Base-by-base conservation (phyloP, 2,888 invertebrate genomes). In the Brassicogethes aeneus region DNA sequence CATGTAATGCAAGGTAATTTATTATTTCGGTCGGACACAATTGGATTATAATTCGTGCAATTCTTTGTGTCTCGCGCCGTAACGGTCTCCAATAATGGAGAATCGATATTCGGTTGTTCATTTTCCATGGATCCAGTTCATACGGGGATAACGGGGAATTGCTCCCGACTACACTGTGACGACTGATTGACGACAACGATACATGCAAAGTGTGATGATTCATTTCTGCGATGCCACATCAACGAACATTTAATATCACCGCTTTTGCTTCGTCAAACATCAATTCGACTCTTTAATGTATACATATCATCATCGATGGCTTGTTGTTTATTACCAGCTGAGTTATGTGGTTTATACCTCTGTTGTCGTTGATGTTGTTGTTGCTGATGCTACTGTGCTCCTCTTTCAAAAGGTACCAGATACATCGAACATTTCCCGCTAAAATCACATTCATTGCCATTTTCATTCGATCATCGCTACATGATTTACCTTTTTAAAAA, bases 141-240 rank as follows among this genome's bases (percentile, higher is more conserved):
- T 56, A 49, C 50, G 46, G 53, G 54, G 52, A 55, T 52, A 23
- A 23, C 23, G 23, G 5, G 48, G 53, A 55, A 45, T 40, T 40
- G 42, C 42, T 42, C 37, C 37, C 41, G 40, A 30, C 8, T 14
- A 3, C 17, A 57, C 55, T 60, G 57, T 59, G 59, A 57, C 60
- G 59, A 57, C 56, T 63, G 64, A 64, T 64, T 62, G 64, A 64
- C 64, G 63, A 61, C 59, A 59, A 55, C 57, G 58, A 59, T 60
- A 56, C 62, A 63, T 51, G 63, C 55, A 52, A 50, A 52, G 47
- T 50, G 50, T 52, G 54, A 54, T 23, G n/a, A n/a, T 54, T 52
- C 50, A 51, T 50, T 49, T 43, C 47, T 43, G 40, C 35, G 36
- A 39, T 40, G 42, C 32, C 41, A 40, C 42, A 40, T 45, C 47